Base-by-base conservation (phyloP, 2,113 vertebrate species). In the Pterophyllum scalare region DNA sequence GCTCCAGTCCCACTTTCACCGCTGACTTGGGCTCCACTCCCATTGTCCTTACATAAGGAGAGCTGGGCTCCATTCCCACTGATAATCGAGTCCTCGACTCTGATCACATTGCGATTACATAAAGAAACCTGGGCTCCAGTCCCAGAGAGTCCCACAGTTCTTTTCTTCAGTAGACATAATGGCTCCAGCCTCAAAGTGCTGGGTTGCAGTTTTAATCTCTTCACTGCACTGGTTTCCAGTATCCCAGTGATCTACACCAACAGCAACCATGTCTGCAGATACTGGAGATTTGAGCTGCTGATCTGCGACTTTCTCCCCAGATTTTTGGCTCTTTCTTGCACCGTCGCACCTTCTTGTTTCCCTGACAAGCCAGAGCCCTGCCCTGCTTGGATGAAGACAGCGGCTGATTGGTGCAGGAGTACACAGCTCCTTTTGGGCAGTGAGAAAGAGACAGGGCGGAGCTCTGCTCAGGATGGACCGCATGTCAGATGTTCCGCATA, bases 371-470 rank as follows among this genome's bases (percentile, higher is more conserved):
- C 52, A 0, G 85, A 89, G 60, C 81, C 64, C 7, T 33, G 85
- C 2, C 90, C 88, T 0, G 89, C 82, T 62, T 95, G 94, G 77
- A 94, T 88, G 58, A 95, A 95, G 56, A 94, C 86, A 0, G 93
- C 91, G 1, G 94, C 94, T 3, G 94, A 93, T 56, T 89, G 93
- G 87, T 94, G 92, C 20, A 94, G 90, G 15, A 95, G 93, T 76
- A 92, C 85, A 4, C 93, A 93, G 84, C 76, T 93, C 79, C 93
- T 87, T 62, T 94, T 95, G 12, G 94, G 93, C 58, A 95, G 87
- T 0, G 94, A 92, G 88, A 95, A 94, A 75, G 92, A 94, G 17
- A 95, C 93, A 0, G 94, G 94, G 0, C 94, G 92, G 22, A 90
- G n/a, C 64, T 62, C 93, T 78, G 82, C 75, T 22, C 33, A 52